Base-by-base conservation (phyloP, 2,113 vertebrate species). In the Myrmecobius fasciatus region DNA sequence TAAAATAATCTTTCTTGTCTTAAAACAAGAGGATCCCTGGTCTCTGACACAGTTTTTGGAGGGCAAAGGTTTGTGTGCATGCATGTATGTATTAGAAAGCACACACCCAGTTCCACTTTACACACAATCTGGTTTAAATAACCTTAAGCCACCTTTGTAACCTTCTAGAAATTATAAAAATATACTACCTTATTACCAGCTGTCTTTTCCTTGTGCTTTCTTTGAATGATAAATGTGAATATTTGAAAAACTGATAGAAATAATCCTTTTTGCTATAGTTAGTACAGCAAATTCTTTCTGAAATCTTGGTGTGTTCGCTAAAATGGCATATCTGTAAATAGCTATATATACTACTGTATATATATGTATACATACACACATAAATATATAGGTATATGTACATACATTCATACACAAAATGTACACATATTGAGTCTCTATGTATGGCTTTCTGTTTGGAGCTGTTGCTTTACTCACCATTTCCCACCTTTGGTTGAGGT, bases 311-410 rank as follows among this genome's bases (percentile, higher is more conserved):
- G 96, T 98, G 97, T 98, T 97, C 96, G 98, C 97, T 97, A 96
- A 98, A 94, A 97, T 97, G 93, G 98, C 97, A 97, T 98, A 98
- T 97, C 97, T 98, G 98, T 96, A 98, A 98, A 98, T 98, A 98
- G 90, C 98, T 98, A 98, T 98, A 98, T 94, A 98, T 97, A 98
- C 96, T n/a, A n/a, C n/a, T 98, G 98, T 97, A 97, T 96, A 92
- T 98, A 96, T 96, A 96, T 97, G 51, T 96, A 94, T 93, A 95
- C 51, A 48, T 98, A 51, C 9, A 97, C 1, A 51, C 49, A 51
- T n/a, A n/a, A n/a, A n/a, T n/a, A n/a, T n/a, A n/a, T n/a, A n/a
- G n/a, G n/a, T n/a, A n/a, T n/a, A n/a, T n/a, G n/a, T n/a, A n/a
- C n/a, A n/a, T n/a, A n/a, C n/a, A n/a, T n/a, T n/a, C n/a, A n/a